These are phyloP conservation scores for Agrilus cyanescens DNA, from an alignment of 2,888 invertebrate genomes.

Conservation along the genomic window DNA sequence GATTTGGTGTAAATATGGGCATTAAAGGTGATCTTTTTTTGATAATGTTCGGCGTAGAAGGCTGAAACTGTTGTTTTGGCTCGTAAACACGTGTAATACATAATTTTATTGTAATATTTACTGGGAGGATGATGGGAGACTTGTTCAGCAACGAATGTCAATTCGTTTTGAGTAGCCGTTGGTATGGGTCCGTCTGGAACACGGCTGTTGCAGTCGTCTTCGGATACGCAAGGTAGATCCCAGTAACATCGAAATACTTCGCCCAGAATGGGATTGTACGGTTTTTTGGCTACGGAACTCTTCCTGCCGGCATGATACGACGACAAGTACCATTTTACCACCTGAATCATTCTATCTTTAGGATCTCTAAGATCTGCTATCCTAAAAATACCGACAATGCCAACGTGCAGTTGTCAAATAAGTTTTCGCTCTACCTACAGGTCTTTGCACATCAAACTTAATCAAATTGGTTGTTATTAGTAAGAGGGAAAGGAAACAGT, in stretches of 20 bases:
- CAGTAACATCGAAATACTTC: slow-evolving; percentile 89
- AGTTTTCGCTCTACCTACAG: background rate
- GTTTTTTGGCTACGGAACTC: slow-evolving; percentile 95
- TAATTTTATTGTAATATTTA: too few relatives aligned
- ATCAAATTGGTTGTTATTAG: too few relatives aligned
- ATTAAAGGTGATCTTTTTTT: slow-evolving; percentile 81
- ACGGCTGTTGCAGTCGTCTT: slow-evolving; percentile 12
- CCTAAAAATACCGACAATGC: slow-evolving; percentile 37
- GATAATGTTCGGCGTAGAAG: slow-evolving; percentile 94
- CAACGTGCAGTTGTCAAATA: too few relatives aligned
- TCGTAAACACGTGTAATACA: too few relatives aligned
- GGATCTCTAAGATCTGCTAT: slow-evolving; percentile 82
- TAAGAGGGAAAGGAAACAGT: too few relatives aligned
- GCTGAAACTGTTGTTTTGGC: slow-evolving; percentile 97
- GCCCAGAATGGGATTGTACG: slow-evolving; percentile 96
- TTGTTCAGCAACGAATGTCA: slow-evolving; percentile 94
- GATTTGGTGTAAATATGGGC: slow-evolving; percentile 99
- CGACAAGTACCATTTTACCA: slow-evolving; percentile 93
- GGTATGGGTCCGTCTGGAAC: slow-evolving; percentile 79
- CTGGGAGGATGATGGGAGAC: slow-evolving; percentile 99
- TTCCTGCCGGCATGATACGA: slow-evolving; percentile 98
- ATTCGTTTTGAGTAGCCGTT: slow-evolving; percentile 77
- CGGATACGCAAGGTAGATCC: slow-evolving; percentile 44
- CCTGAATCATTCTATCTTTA: slow-evolving; percentile 84
- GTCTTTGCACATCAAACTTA: too few relatives aligned